Conservation (phyloP, 2,797 vertebrate species). For the Heliangelus exortis region DNA sequence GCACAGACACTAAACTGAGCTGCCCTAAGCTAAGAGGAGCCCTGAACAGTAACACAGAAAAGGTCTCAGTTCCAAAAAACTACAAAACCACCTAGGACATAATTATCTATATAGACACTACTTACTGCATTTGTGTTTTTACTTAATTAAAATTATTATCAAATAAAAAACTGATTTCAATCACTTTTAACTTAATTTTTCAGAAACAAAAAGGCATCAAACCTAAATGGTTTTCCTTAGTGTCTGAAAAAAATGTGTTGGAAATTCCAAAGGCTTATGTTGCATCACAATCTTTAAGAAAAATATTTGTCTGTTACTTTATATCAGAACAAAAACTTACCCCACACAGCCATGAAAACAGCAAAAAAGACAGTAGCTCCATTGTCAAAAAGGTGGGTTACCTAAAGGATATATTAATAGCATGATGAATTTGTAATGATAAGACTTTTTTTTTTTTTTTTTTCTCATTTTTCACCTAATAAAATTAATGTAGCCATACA, state of each 20-base stretch:
- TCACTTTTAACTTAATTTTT: not conserved
- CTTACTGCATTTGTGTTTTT: not conserved
- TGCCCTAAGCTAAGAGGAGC: not conserved
- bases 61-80: not conserved
- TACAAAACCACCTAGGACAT: not conserved
- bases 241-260: not conserved
- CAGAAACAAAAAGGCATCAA: not conserved
- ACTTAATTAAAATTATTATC: not conserved
- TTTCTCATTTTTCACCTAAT: not conserved
- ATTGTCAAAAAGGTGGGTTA: conserved; percentile 94
- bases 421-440: not conserved
- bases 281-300: not conserved
- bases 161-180: not conserved
- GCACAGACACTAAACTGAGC: not conserved
- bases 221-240: not conserved
- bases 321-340: conserved; percentile 77
- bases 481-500: not conserved
- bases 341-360: conserved; percentile 97
- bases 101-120: not conserved
- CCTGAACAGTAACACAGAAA: not conserved
- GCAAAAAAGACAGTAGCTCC: conserved; percentile 95
- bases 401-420: conserved; percentile 75
- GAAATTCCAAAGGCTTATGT: not conserved
- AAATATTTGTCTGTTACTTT: not conserved
- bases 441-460: not conserved